Conservation (phyloP, 2,113 vertebrate species). For the Colaptes auratus region DNA sequence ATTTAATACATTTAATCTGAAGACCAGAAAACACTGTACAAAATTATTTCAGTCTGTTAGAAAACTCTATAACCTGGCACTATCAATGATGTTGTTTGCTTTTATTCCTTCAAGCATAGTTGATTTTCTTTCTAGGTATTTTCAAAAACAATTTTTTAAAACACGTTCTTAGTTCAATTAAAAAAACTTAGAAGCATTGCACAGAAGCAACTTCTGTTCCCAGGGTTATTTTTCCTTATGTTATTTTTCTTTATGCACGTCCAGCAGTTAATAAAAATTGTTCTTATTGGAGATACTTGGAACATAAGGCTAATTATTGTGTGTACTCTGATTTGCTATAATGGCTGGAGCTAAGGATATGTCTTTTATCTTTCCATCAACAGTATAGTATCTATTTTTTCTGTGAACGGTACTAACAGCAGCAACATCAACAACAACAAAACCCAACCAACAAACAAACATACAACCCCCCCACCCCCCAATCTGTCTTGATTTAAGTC, state of each 20-base stretch:
- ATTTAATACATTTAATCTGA: fast-evolving
- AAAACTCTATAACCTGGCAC: background rate
- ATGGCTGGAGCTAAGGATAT: background rate
- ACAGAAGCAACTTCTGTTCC: background rate
- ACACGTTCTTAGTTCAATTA: background rate
- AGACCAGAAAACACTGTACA: background rate
- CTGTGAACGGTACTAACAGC: background rate
- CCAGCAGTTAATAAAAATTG: background rate
- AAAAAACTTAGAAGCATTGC: background rate
- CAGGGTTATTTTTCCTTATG: background rate
- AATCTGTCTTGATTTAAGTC: background rate
- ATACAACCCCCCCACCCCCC: no score
- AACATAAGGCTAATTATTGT: background rate
- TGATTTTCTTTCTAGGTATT: background rate
- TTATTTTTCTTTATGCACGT: background rate
- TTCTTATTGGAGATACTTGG: background rate
- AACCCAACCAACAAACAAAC: background rate
- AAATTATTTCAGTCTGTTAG: background rate
- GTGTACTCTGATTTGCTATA: background rate
- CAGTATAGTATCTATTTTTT: background rate
- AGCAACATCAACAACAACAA: background rate
- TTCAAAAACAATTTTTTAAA: background rate
- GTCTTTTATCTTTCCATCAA: background rate
- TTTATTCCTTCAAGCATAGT: background rate
- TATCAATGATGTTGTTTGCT: background rate